These are phyloP conservation scores for Spisula subtruncata DNA, from an alignment of 2,888 invertebrate genomes.

Conservation along the genomic window DNA sequence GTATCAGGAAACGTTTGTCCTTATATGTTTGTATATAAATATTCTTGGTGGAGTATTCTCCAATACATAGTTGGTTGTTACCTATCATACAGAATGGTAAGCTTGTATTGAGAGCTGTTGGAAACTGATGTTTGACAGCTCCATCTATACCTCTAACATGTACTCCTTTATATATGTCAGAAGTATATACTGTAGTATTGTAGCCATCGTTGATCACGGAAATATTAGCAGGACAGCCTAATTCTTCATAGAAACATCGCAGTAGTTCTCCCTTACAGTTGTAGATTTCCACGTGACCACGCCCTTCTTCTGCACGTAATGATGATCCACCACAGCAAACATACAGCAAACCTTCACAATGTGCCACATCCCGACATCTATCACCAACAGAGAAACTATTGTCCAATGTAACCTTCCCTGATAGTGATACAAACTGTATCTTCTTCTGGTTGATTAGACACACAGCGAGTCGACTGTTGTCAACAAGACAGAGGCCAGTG, in stretches of 20 bases:
- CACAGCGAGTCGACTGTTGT: neutral
- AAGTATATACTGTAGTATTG: neutral
- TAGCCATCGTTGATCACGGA: neutral
- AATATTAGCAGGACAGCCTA: neutral
- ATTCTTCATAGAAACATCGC: neutral
- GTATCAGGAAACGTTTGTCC: neutral
- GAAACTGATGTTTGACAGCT: neutral
- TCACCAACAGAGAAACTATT: neutral
- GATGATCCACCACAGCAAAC: slow-evolving; percentile 18
- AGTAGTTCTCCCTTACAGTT: neutral
- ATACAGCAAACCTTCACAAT: slow-evolving; percentile 1
- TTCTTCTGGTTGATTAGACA: neutral
- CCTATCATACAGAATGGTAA: slow-evolving; percentile 2
- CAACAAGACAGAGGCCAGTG: neutral
- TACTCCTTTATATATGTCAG: neutral
- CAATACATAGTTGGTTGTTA: neutral
- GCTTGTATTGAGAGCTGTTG: neutral
- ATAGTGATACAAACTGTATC: neutral
- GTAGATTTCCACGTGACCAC: slow-evolving; percentile 29
- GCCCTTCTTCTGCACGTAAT: neutral
- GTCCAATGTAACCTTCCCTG: neutral
- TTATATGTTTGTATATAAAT: neutral
- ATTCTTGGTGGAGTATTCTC: neutral
- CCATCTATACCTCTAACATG: neutral
- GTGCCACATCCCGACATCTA: neutral